Evolutionary conservation across 2,888 invertebrate genomes (phyloP).

Genomic region (Anthrax anthrax): DNA sequence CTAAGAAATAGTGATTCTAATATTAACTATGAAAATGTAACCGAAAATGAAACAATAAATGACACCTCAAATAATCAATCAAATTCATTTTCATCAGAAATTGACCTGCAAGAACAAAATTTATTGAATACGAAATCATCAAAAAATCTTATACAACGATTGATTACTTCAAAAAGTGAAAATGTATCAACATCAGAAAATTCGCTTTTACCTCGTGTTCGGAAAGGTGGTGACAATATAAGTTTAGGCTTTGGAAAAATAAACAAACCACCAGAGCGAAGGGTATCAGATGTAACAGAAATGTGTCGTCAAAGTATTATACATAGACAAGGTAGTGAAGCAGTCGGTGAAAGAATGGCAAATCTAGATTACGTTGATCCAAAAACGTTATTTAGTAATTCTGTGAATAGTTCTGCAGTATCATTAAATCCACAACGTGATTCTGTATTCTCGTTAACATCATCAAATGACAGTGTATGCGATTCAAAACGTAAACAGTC

Average conservation of each 20-base stretch:
- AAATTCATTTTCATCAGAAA: constrained; percentile 1
- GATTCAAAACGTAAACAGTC: constrained; percentile 17
- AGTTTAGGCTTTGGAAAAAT: constrained; percentile 21
- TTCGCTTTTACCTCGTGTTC: constrained; percentile 22
- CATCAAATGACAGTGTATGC: constrained; percentile 32
- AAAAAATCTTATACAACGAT: constrained; percentile 26
- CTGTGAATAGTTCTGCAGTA: constrained; percentile 19
- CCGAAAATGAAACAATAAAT: constrained; percentile 5
- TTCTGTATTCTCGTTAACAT: constrained; percentile 32
- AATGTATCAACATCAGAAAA: constrained; percentile 24
- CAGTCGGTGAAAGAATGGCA: constrained; percentile 76
- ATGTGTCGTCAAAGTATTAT: constrained; percentile 33
- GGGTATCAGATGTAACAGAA: constrained; percentile 30
- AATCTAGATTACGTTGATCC: constrained; percentile 78
- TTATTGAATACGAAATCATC: constrained; percentile 17
- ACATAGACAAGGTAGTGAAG: constrained; percentile 67
- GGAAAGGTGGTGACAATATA: constrained; percentile 24
- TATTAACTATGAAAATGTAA: constrained; percentile 17
- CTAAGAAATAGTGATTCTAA: constrained; percentile 18
- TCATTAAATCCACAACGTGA: constrained; percentile 24
- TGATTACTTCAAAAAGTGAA: constrained; percentile 19
- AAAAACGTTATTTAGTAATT: constrained; percentile 41
- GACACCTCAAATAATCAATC: not conserved
- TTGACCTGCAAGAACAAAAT: constrained; percentile 10
- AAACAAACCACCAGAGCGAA: constrained; percentile 26